Conservation (phyloP, 2,888 invertebrate species). For the Galerucella calmariensis region DNA sequence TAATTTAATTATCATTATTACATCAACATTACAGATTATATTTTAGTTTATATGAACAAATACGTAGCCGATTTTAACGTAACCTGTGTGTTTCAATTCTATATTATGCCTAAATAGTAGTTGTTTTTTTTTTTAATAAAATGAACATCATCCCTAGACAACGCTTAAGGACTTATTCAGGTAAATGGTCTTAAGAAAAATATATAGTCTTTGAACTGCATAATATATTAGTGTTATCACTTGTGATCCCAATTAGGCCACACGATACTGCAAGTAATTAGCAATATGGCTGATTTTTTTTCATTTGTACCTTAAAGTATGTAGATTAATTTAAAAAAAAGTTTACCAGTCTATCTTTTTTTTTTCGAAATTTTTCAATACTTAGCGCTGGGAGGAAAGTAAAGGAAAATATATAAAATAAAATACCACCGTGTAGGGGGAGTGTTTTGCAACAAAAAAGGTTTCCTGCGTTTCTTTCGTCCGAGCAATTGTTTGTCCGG, state of each 20-base stretch:
- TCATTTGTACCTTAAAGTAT: too few species aligned
- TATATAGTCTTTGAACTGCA: background rate
- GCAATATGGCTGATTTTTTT: too few species aligned
- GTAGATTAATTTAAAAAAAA: too few species aligned
- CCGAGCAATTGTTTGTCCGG: too few species aligned
- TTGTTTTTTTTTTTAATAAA: background rate
- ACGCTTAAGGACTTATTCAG: slow-evolving; percentile 15
- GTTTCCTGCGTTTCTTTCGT: too few species aligned
- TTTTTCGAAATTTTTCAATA: too few species aligned
- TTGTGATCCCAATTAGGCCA: background rate
- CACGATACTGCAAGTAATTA: too few species aligned
- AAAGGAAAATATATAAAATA: too few species aligned
- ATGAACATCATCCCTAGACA: slow-evolving; percentile 6
- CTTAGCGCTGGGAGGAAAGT: too few species aligned
- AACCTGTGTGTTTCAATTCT: background rate
- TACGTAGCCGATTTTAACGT: background rate
- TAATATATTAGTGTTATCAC: background rate
- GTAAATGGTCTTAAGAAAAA: background rate
- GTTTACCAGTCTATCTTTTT: too few species aligned
- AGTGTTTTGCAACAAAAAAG: too few species aligned
- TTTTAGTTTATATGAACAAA: slow-evolving; percentile 16
- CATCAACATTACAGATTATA: slow-evolving; percentile 2
- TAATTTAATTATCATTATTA: slow-evolving; percentile 3
- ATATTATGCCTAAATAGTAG: background rate
- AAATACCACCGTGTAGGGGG: too few species aligned